Percentiles rank a stretch among this genome's conserved stretches.
Conservation (phyloP, 30 jellyfish, hydroid and myxozoan genomes). For the Pelagia noctiluca region DNA sequence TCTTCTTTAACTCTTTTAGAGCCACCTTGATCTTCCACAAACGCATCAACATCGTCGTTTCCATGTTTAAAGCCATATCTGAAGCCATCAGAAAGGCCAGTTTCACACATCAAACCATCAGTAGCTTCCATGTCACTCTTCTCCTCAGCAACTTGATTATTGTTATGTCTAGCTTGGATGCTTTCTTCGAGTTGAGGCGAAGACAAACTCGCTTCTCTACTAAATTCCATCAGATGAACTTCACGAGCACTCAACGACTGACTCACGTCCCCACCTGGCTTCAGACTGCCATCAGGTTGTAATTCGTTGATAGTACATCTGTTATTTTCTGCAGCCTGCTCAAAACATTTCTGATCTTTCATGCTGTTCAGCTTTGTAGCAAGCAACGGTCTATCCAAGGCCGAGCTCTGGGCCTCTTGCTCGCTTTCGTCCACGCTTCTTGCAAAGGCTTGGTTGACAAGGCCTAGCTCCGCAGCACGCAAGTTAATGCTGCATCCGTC, state of each 20-base stretch:
- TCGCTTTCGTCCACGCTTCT: slow-evolving; percentile 67
- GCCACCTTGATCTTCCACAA: no score
- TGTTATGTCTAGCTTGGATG: no score
- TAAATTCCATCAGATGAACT: no score
- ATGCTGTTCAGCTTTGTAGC: background rate
- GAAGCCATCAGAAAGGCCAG: no score
- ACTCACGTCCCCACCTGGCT: slow-evolving; percentile 7
- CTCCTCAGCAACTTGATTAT: no score
- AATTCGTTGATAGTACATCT: background rate
- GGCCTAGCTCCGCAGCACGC: slow-evolving; percentile 59
- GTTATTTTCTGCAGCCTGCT: slow-evolving; percentile 1
- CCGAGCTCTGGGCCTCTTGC: slow-evolving; percentile 8
- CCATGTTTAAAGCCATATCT: no score
- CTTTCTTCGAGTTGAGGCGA: no score
- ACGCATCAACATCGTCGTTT: no score
- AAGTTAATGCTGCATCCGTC: slow-evolving; percentile 19
- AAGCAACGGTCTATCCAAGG: background rate
- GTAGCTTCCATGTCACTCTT: no score
- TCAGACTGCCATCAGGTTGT: slow-evolving; percentile 6
- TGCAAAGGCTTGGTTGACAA: slow-evolving; percentile 55
- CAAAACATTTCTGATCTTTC: background rate
- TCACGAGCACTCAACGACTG: background rate
- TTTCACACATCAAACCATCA: no score
- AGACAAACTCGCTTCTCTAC: no score
- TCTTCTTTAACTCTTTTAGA: no score